Percentiles rank a stretch among this genome's conserved stretches.
Conservation (phyloP, 2,797 vertebrate genomes). For the Apodemus agrarius region DNA sequence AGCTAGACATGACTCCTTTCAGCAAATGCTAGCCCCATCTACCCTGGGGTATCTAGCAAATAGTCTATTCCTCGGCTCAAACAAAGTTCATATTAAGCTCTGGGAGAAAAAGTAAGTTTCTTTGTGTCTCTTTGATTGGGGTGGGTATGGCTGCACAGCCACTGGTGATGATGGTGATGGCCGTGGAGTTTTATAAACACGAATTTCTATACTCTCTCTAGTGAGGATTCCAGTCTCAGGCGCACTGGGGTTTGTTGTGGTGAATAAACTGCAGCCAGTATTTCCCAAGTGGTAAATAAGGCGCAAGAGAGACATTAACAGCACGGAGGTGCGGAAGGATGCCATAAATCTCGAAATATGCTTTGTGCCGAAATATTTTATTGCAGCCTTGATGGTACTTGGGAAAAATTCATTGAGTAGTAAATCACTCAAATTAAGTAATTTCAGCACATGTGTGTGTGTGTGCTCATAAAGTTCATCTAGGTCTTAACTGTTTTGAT, state of each 20-base stretch:
- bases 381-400: slow-evolving; percentile 62
- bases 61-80: not conserved
- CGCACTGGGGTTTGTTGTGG: not conserved
- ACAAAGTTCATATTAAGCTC: not conserved
- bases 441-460: slow-evolving; percentile 22
- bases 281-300: slow-evolving; percentile 66
- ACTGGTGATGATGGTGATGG: not conserved
- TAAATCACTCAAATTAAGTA: slow-evolving; percentile 75
- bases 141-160: not conserved
- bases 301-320: not conserved
- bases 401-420: slow-evolving; percentile 56
- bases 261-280: not conserved
- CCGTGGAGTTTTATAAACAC: not conserved
- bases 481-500: slow-evolving; percentile 58
- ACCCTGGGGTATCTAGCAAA: not conserved
- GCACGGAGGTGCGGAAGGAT: slow-evolving; percentile 30
- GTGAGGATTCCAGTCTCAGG: not conserved
- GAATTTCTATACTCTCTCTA: not conserved
- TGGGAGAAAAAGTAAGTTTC: not conserved
- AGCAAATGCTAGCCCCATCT: not conserved
- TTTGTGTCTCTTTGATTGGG: not conserved
- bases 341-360: slow-evolving; percentile 67
- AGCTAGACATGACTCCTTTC: not conserved
- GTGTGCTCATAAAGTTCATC: slow-evolving; percentile 45
- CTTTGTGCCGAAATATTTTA: slow-evolving; percentile 52